phyloP scores from a whole-genome alignment of 2,888 invertebrate genomes.

The Pecten maximus region DNA sequence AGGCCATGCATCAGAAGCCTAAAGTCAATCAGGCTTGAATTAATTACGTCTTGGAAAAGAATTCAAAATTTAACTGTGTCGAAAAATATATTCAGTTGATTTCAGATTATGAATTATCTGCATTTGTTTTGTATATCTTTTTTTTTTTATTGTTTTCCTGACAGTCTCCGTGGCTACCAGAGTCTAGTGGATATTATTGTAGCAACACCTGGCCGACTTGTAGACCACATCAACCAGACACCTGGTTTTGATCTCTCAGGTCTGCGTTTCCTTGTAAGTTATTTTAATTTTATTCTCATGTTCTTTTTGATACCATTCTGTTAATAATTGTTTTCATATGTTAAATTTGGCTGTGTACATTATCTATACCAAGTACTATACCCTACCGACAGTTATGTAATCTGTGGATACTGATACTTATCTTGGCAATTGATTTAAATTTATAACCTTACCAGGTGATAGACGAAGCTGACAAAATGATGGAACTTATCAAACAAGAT shows the following conservation, averaged over 20 bases:
- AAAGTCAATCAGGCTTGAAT: too few relatives aligned
- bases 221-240: constrained; percentile 94
- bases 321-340: too few relatives aligned
- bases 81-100: too few relatives aligned
- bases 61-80: too few relatives aligned
- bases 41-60: too few relatives aligned
- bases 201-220: constrained; percentile 95
- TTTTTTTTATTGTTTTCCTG: too few relatives aligned
- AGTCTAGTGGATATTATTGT: constrained; percentile 90
- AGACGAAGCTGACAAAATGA: constrained; percentile 98
- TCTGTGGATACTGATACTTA: background rate
- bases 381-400: background rate
- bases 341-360: too few relatives aligned
- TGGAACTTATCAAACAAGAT: constrained; percentile 95
- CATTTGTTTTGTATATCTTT: background rate
- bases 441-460: constrained; percentile 85
- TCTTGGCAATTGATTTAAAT: background rate
- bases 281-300: too few relatives aligned
- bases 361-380: too few relatives aligned
- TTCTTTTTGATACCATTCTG: too few relatives aligned
- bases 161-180: constrained; percentile 68
- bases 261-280: constrained; percentile 79
- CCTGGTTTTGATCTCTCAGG: constrained; percentile 82
- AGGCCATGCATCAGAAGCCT: too few relatives aligned
- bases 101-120: background rate